Evolutionary conservation across 2,113 vertebrate species (phyloP).

Genomic region (Cyprinus carpio): DNA sequence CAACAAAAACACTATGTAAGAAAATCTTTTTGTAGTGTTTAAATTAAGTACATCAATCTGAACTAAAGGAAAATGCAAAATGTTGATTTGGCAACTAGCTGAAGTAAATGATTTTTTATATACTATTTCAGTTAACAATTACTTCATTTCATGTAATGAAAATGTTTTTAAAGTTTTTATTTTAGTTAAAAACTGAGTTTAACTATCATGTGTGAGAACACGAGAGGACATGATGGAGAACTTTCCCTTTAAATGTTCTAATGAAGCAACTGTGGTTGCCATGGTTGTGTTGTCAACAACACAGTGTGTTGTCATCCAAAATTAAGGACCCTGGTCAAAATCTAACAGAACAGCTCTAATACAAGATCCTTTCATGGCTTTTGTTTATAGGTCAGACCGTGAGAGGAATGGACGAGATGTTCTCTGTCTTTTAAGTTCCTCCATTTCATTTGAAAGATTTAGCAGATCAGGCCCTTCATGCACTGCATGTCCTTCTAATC

Average conservation of each 20-base stretch:
- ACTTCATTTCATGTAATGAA: not conserved
- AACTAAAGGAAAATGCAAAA: not conserved
- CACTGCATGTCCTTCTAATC: constrained; percentile 24
- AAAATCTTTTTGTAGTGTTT: too few relatives aligned
- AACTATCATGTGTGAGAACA: not conserved
- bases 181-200: too few relatives aligned
- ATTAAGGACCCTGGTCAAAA: constrained; percentile 3
- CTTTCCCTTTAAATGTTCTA: not conserved
- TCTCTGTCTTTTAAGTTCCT: not conserved
- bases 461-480: not conserved
- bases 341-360: not conserved
- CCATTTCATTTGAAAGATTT: constrained; percentile 28
- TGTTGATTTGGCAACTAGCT: not conserved
- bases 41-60: not conserved
- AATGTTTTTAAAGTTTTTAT: not conserved
- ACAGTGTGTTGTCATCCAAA: constrained; percentile 14
- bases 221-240: not conserved
- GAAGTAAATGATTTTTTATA: not conserved
- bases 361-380: not conserved
- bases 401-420: constrained; percentile 30
- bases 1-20: too few relatives aligned
- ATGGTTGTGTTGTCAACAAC: not conserved
- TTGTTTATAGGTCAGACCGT: constrained; percentile 37
- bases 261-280: not conserved
- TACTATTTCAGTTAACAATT: not conserved